Base-by-base conservation (phyloP, 2,113 vertebrate species). In the Spea multiplicata region DNA sequence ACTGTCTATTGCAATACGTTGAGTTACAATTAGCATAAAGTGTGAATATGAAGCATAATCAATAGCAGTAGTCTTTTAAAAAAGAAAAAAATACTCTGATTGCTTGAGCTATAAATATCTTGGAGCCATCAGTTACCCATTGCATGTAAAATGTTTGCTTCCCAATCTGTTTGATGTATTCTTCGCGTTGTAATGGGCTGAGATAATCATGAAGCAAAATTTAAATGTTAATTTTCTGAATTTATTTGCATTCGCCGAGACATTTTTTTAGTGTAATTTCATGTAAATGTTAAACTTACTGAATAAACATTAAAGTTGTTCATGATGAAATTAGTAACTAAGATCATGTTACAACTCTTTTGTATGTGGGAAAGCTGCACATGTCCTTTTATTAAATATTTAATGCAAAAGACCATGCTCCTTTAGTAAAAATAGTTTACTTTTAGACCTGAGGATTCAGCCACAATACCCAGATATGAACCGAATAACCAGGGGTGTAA, bases 201-300 rank as follows among this genome's bases (percentile, higher is more conserved):
- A 82, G 81, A 82, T 89, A 90, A 92, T 89, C 87, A 87, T 53
- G 84, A 80, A 87, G 87, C 82, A 83, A 86, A 90, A 90, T 90
- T 91, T 86, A 90, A 91, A 90, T 87, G 87, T 86, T 90, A 74
- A 0, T 89, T 88, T 88, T 89, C 86, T 89, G 86, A 87, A 89
- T 89, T 85, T 92, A 92, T 91, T 92, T 90, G 88, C 90, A 91
- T 91, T 87, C 89, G 57, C 81, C 84, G 76, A 85, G 87, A 74
- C 85, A 84, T 86, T 84, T 82, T 66, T 87, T 88, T 85, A 83
- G 87, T 88, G 78, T 91, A 89, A 91, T 91, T 89, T 89, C 84
- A 91, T 91, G 89, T 86, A 90, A 90, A 90, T 93, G 84, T 84
- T 81, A 86, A 59, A 75, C 81, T 80, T 88, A 81, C 73, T 87